Evolutionary conservation across 2,888 invertebrate genomes (phyloP).

Genomic region (Microdon myrmicae): DNA sequence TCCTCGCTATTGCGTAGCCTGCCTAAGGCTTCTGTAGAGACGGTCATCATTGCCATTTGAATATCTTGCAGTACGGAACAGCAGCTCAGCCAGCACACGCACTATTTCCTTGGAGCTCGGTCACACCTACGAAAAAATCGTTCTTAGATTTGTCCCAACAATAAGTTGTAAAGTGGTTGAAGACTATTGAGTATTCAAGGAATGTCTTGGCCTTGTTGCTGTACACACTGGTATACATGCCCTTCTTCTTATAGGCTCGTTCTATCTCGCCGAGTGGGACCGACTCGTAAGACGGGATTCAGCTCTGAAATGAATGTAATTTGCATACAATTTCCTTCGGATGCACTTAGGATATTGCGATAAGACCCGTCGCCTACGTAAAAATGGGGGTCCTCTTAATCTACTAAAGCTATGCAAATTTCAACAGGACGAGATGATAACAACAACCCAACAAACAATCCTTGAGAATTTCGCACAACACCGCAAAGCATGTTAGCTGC

Average conservation of each 20-base stretch:
- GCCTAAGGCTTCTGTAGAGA: too few relatives aligned
- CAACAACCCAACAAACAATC: too few relatives aligned
- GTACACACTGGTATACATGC: too few relatives aligned
- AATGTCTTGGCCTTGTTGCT: conserved; percentile 2
- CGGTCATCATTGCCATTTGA: conserved; percentile 9
- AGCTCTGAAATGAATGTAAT: conserved; percentile 27
- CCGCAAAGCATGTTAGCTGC: background rate
- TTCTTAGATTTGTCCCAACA: conserved; percentile 22
- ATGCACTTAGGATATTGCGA: conserved; percentile 24
- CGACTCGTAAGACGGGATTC: conserved; percentile 6
- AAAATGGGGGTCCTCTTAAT: conserved; percentile 32
- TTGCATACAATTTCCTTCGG: conserved; percentile 46
- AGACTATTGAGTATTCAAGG: conserved; percentile 14
- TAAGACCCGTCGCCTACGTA: conserved; percentile 1
- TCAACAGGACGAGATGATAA: too few relatives aligned
- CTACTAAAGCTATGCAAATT: conserved; percentile 44
- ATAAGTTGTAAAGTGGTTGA: conserved; percentile 12
- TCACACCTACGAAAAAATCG: conserved; percentile 18
- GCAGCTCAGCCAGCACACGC: background rate
- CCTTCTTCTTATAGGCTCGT: too few relatives aligned
- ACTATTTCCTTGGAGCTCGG: background rate
- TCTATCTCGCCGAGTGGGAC: conserved; percentile 1
- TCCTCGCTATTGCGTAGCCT: conserved; percentile 1
- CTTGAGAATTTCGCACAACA: background rate
- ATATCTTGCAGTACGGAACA: conserved; percentile 2